A percentile compares a stretch with the other conserved stretches of the same genome.
phyloP scores from a whole-genome alignment of 2,888 invertebrate genomes.

The Blastobasis lacticolella region DNA sequence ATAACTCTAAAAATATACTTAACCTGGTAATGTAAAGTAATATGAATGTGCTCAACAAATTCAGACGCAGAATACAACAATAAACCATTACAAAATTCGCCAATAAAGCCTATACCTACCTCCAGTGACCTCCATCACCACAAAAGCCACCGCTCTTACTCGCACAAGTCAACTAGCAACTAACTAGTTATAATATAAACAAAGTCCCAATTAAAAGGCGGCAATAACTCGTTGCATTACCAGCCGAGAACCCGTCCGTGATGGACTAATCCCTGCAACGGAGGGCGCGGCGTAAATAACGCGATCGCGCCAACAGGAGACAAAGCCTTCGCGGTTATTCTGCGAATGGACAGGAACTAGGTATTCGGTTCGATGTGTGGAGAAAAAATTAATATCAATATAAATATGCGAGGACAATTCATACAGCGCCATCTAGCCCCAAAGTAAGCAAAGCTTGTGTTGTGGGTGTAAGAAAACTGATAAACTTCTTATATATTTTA shows the following conservation, averaged over 20 bases:
- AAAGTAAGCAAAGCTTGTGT: not conserved
- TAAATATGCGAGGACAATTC: not conserved
- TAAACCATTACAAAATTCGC: too few relatives aligned
- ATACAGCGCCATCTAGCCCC: too few relatives aligned
- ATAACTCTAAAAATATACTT: too few relatives aligned
- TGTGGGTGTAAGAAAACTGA: not conserved
- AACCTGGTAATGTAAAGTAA: too few relatives aligned
- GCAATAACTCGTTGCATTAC: conserved; percentile 47
- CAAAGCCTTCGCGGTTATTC: conserved; percentile 38
- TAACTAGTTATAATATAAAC: not conserved
- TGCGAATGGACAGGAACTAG: conserved; percentile 12
- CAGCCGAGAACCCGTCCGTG: conserved; percentile 36
- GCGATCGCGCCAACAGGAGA: conserved; percentile 38
- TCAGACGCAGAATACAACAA: too few relatives aligned
- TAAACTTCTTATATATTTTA: not conserved
- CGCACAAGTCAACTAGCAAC: too few relatives aligned
- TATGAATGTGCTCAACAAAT: too few relatives aligned
- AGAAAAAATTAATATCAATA: not conserved
- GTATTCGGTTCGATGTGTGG: not conserved
- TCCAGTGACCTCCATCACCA: too few relatives aligned
- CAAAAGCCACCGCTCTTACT: too few relatives aligned
- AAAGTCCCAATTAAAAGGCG: conserved; percentile 16
- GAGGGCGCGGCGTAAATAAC: conserved; percentile 51
- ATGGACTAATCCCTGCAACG: conserved; percentile 48
- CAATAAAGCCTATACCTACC: too few relatives aligned